A percentile compares a stretch with the other conserved stretches of the same genome.
phyloP scores from a whole-genome alignment of 2,888 invertebrate genomes.

The Limnephilus marmoratus region DNA sequence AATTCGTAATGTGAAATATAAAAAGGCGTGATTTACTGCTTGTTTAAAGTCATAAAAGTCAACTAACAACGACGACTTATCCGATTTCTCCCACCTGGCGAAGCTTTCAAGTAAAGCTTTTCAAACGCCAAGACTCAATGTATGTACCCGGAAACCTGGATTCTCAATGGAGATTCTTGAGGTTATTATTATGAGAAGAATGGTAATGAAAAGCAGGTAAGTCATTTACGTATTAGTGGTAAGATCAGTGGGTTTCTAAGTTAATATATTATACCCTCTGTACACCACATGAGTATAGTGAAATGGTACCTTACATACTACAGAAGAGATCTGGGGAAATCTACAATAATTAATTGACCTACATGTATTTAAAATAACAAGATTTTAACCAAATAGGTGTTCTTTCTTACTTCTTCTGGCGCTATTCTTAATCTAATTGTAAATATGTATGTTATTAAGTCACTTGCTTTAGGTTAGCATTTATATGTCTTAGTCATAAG shows the following conservation, averaged over 20 bases:
- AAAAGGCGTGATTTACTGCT: constrained; percentile 56
- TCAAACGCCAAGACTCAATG: constrained; percentile 13
- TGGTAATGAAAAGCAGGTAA: not conserved
- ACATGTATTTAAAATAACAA: too few relatives aligned
- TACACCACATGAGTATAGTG: not conserved
- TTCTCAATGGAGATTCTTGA: not conserved
- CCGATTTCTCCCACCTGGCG: constrained; percentile 33
- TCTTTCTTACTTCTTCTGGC: too few relatives aligned
- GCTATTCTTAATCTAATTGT: too few relatives aligned
- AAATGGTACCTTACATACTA: not conserved
- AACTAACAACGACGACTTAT: constrained; percentile 23
- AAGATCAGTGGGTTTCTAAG: not conserved
- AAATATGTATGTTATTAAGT: too few relatives aligned
- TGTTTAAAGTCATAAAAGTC: constrained; percentile 58
- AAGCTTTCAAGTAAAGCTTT: constrained; percentile 22
- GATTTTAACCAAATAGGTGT: too few relatives aligned
- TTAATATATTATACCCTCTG: not conserved
- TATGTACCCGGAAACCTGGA: not conserved
- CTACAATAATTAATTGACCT: too few relatives aligned
- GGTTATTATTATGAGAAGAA: not conserved
- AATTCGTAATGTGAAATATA: constrained; percentile 32
- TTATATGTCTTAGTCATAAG: too few relatives aligned
- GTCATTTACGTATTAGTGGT: not conserved
- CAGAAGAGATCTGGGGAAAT: too few relatives aligned
- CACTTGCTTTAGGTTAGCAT: too few relatives aligned